Evolutionary conservation across 2,113 vertebrate species (phyloP).

Genomic region (Cebus imitator): DNA sequence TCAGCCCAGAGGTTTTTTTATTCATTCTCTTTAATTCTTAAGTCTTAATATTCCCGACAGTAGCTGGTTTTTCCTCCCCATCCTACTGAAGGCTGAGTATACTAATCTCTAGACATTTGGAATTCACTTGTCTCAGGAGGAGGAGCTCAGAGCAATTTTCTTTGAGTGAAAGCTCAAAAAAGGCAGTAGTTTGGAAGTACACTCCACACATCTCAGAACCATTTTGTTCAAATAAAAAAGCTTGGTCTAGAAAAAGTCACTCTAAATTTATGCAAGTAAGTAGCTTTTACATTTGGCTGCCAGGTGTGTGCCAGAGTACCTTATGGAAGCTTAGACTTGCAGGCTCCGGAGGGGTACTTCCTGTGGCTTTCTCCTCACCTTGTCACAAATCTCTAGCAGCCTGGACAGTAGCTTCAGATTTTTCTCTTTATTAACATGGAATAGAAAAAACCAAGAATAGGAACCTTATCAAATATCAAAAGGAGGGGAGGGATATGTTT

Average conservation of each 20-base stretch:
- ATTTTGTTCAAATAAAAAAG: conserved; percentile 68
- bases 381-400: neutral
- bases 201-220: conserved; percentile 37
- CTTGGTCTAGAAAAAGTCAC: conserved; percentile 68
- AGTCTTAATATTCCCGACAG: conserved; percentile 9
- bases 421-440: conserved; percentile 44
- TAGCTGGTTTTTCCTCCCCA: neutral
- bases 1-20: neutral
- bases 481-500: neutral
- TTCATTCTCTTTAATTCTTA: conserved; percentile 3
- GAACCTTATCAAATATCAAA: conserved; percentile 39
- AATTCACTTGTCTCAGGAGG: conserved; percentile 8
- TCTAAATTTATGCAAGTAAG: conserved; percentile 68
- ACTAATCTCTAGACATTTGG: conserved; percentile 20
- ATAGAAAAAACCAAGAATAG: conserved; percentile 37
- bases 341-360: neutral
- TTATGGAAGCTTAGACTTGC: conserved; percentile 57
- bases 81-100: neutral
- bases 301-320: conserved; percentile 60
- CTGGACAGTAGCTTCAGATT: neutral
- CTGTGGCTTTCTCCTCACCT: neutral
- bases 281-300: conserved; percentile 68
- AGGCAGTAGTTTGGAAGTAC: conserved; percentile 38
- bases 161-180: conserved; percentile 50
- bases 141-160: conserved; percentile 44